Conservation (phyloP, 35 echinoderm and acorn worm genomes). For the Stichopus chloronotus region DNA sequence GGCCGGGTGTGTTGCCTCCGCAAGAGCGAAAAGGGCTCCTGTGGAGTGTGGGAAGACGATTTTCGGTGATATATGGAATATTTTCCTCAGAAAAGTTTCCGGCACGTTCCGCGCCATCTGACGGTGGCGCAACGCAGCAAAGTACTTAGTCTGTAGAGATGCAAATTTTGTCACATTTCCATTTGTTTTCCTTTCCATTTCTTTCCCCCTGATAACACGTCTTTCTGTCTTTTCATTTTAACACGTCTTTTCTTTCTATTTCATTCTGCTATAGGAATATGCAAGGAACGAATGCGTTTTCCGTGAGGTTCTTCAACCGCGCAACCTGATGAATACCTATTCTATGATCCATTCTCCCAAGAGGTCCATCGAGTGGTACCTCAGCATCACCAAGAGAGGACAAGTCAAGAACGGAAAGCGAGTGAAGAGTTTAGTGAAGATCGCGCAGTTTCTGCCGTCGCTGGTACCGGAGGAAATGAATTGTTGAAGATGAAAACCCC, state of each 20-base stretch:
- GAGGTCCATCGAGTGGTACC: neutral
- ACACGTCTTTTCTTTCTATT: neutral
- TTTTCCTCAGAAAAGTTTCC: no score
- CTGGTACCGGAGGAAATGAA: neutral
- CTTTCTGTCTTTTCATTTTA: no score
- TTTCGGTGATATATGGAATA: no score
- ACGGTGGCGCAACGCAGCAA: no score
- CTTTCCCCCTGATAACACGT: no score
- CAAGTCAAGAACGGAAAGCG: conserved; percentile 7
- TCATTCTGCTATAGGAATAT: neutral
- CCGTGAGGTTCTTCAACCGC: neutral
- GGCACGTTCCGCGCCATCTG: no score
- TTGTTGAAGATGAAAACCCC: neutral
- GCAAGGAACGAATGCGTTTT: neutral
- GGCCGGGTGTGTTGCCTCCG: no score
- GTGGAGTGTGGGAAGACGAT: no score
- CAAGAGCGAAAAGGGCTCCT: no score
- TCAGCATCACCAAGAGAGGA: neutral
- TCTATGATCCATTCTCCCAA: neutral
- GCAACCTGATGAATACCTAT: conserved; percentile 22
- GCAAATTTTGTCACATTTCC: no score
- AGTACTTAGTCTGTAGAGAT: no score
- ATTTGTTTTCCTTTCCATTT: no score
- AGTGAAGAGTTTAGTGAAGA: neutral
- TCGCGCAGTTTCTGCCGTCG: conserved; percentile 10